Evolutionary conservation across 2,888 invertebrate species (phyloP).

Genomic region (Criorhina ranunculi): DNA sequence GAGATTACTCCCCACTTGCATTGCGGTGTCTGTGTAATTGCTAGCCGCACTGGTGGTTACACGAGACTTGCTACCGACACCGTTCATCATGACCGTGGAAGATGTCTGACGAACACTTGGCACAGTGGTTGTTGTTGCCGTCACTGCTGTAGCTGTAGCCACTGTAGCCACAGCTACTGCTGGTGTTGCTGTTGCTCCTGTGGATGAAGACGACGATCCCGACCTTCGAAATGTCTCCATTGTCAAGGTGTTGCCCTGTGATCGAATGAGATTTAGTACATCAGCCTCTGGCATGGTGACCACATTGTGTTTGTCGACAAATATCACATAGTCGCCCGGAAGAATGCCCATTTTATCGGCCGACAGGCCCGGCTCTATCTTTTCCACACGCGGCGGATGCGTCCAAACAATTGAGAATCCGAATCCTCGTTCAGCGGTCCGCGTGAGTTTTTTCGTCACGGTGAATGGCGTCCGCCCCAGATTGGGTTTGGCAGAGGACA

Average conservation of each 20-base stretch:
- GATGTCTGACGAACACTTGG: constrained; percentile 64
- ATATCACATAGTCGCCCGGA: constrained; percentile 94
- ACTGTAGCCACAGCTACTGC: constrained; percentile 39
- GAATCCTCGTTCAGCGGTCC: constrained; percentile 88
- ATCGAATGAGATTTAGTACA: constrained; percentile 87
- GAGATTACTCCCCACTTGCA: constrained; percentile 80
- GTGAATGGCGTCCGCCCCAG: constrained; percentile 93
- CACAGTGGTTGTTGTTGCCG: background rate
- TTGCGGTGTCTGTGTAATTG: constrained; percentile 78
- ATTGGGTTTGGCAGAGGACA: constrained; percentile 76
- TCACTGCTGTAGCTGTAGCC: constrained; percentile 66
- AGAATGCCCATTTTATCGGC: constrained; percentile 93
- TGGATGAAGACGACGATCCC: constrained; percentile 79
- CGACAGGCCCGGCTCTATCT: constrained; percentile 92
- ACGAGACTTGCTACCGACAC: constrained; percentile 73
- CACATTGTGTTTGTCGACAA: constrained; percentile 94
- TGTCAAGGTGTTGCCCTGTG: constrained; percentile 89
- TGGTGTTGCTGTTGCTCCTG: constrained; percentile 69
- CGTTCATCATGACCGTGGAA: constrained; percentile 79
- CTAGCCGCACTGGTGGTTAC: constrained; percentile 78
- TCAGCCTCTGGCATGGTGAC: constrained; percentile 92
- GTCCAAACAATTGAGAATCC: constrained; percentile 96
- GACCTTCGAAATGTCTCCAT: constrained; percentile 88
- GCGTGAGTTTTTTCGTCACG: constrained; percentile 88
- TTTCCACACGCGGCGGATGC: constrained; percentile 93